Percentiles rank a stretch among this genome's conserved stretches.
phyloP scores from a whole-genome alignment of 2,113 vertebrate species.

The Narcine bancroftii region DNA sequence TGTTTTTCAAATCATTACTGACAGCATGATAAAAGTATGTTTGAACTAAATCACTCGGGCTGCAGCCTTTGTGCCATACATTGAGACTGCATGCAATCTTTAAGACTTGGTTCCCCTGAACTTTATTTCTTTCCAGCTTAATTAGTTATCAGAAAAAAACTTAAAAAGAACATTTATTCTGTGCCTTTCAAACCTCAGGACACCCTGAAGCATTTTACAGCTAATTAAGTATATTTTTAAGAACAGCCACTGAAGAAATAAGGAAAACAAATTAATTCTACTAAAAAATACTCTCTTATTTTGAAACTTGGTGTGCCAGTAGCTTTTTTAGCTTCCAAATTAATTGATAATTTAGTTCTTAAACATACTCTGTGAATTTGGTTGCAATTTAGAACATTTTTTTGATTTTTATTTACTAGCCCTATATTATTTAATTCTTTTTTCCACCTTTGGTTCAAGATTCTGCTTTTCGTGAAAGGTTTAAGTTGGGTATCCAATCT shows the following conservation, averaged over 20 bases:
- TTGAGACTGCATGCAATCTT: neutral
- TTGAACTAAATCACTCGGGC: neutral
- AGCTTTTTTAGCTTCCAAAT: too few relatives aligned
- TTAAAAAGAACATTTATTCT: neutral
- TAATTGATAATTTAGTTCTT: too few relatives aligned
- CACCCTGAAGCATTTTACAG: neutral
- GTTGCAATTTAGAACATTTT: too few relatives aligned
- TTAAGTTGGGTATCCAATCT: too few relatives aligned
- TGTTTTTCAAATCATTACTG: conserved; percentile 21
- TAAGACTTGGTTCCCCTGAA: neutral
- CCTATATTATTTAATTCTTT: too few relatives aligned
- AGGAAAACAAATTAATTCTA: too few relatives aligned
- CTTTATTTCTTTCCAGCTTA: neutral
- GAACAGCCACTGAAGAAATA: neutral
- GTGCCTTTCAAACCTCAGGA: neutral
- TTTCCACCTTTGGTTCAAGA: too few relatives aligned
- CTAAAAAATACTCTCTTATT: too few relatives aligned
- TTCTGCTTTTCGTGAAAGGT: too few relatives aligned
- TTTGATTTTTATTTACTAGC: too few relatives aligned
- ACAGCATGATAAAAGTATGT: neutral
- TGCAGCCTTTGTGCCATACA: neutral
- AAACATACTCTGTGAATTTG: too few relatives aligned
- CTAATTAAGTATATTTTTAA: neutral
- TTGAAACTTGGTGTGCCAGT: too few relatives aligned
- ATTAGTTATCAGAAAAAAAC: neutral